Conservation (phyloP, 2,797 vertebrate species). For the Lithobates sylvaticus region DNA sequence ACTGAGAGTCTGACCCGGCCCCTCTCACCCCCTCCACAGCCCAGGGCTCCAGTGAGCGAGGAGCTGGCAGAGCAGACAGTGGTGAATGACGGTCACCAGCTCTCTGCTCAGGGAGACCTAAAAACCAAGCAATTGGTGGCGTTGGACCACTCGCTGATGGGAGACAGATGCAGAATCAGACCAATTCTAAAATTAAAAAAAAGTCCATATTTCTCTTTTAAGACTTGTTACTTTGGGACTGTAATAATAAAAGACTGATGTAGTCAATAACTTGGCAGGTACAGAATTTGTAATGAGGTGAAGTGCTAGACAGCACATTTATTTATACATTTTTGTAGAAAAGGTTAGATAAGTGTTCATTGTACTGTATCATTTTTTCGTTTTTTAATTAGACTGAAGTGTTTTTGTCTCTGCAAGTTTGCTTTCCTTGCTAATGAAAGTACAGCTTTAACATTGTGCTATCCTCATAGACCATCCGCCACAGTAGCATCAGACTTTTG, state of each 20-base stretch:
- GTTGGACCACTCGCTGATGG: too few relatives aligned
- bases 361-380: neutral
- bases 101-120: too few relatives aligned
- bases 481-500: neutral
- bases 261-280: neutral
- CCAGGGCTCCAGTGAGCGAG: too few relatives aligned
- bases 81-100: too few relatives aligned
- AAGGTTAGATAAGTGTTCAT: neutral
- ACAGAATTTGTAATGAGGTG: neutral
- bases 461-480: neutral
- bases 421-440: neutral
- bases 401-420: neutral
- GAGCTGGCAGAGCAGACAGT: too few relatives aligned
- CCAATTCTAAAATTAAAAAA: too few relatives aligned
- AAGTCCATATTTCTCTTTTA: too few relatives aligned
- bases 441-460: neutral
- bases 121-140: too few relatives aligned
- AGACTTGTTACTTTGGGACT: too few relatives aligned
- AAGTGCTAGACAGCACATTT: neutral
- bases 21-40: too few relatives aligned
- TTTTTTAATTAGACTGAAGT: neutral
- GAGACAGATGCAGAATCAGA: too few relatives aligned
- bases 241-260: neutral
- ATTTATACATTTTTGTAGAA: neutral
- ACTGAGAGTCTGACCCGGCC: too few relatives aligned